Evolutionary conservation across 2,888 invertebrate species (phyloP).

Genomic region (Chloroclysta siterata): DNA sequence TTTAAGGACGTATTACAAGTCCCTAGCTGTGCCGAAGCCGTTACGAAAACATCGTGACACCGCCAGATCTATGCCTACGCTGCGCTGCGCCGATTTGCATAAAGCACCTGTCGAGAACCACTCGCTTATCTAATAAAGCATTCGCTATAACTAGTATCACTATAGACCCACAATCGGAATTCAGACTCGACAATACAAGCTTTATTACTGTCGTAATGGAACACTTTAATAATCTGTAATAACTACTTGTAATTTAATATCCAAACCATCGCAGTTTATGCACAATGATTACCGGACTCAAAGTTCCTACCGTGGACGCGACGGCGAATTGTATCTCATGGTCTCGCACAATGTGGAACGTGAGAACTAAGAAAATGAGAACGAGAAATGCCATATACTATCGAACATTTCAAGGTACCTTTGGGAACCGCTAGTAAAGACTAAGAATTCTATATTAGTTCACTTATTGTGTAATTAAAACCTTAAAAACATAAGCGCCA

Average conservation of each 20-base stretch:
- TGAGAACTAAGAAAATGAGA: conserved; percentile 35
- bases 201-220: conserved; percentile 21
- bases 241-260: conserved; percentile 18
- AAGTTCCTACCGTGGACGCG: conserved; percentile 29
- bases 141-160: conserved; percentile 48
- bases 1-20: conserved; percentile 60
- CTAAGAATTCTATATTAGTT: conserved; percentile 31
- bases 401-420: conserved; percentile 43
- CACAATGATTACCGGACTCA: conserved; percentile 31
- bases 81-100: conserved; percentile 57
- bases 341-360: conserved; percentile 44
- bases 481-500: conserved; percentile 44
- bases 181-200: conserved; percentile 39
- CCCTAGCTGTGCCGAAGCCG: conserved; percentile 43
- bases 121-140: conserved; percentile 61
- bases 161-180: conserved; percentile 53
- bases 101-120: conserved; percentile 61
- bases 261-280: conserved; percentile 27
- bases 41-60: conserved; percentile 59
- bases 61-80: conserved; percentile 38
- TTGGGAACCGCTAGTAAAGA: conserved; percentile 37
- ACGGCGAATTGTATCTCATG: conserved; percentile 44
- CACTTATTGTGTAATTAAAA: conserved; percentile 43
- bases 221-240: conserved; percentile 27
- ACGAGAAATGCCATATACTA: conserved; percentile 36